Conservation (phyloP, 2,888 invertebrate genomes). For the Drosophila stalkeri region DNA sequence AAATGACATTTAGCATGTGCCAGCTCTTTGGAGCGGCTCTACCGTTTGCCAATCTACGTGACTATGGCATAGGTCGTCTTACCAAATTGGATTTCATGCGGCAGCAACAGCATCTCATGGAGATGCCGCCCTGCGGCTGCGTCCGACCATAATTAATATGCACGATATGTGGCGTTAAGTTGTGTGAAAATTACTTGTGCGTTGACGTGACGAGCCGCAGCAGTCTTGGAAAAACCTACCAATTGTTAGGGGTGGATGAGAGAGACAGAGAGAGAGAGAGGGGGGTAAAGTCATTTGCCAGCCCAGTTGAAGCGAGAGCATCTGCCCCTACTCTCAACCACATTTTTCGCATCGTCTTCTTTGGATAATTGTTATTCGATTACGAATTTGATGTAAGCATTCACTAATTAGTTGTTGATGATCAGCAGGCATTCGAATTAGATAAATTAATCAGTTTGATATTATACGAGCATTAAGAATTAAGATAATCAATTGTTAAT, state of each 20-base stretch:
- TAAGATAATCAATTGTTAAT: slow-evolving; percentile 1
- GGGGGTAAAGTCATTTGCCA: slow-evolving; percentile 12
- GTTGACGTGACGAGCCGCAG: slow-evolving; percentile 63
- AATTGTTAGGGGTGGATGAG: too few species aligned
- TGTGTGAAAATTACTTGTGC: slow-evolving; percentile 77
- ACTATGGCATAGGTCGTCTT: slow-evolving; percentile 59
- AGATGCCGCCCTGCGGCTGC: too few species aligned
- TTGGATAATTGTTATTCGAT: slow-evolving; percentile 60
- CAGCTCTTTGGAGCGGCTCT: slow-evolving; percentile 23
- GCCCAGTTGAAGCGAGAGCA: too few species aligned
- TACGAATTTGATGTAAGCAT: slow-evolving; percentile 56
- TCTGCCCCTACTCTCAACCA: slow-evolving; percentile 13
- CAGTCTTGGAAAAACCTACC: slow-evolving; percentile 45
- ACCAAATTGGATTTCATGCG: slow-evolving; percentile 72
- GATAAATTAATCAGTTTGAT: slow-evolving; percentile 24
- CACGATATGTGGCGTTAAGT: slow-evolving; percentile 80
- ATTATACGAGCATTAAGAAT: slow-evolving; percentile 11
- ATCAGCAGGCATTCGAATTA: slow-evolving; percentile 27
- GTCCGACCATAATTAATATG: slow-evolving; percentile 74
- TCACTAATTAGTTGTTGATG: slow-evolving; percentile 75
- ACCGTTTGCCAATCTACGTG: slow-evolving; percentile 53
- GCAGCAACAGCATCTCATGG: not conserved
- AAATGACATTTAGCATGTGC: slow-evolving; percentile 58
- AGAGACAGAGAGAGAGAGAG: too few species aligned
- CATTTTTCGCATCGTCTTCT: not conserved